These are phyloP conservation scores for Toxotes jaculatrix DNA, from an alignment of 2,113 vertebrate species.

Conservation along the genomic window DNA sequence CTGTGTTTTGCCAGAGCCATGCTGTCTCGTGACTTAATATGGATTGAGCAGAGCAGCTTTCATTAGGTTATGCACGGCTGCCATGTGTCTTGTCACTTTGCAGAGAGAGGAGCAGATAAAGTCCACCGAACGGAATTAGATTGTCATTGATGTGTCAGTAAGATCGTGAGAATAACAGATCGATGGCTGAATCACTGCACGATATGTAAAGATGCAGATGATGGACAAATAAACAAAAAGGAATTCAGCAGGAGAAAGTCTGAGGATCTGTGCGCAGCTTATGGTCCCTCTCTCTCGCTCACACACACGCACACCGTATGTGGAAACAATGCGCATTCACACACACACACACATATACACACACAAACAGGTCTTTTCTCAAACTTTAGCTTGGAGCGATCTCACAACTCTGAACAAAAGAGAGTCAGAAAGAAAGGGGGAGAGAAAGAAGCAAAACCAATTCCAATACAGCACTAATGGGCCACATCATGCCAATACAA, in stretches of 20 bases:
- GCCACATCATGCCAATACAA: conserved; percentile 89
- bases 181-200: conserved; percentile 78
- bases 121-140: conserved; percentile 85
- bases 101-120: conserved; percentile 81
- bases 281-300: conserved; percentile 15
- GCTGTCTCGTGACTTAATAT: conserved; percentile 82
- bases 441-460: conserved; percentile 81
- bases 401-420: conserved; percentile 75
- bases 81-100: conserved; percentile 89
- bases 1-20: conserved; percentile 59
- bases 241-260: conserved; percentile 72
- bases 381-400: conserved; percentile 83
- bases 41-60: conserved; percentile 80
- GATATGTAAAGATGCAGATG: conserved; percentile 69
- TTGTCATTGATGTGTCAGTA: conserved; percentile 86
- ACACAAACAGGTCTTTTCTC: conserved; percentile 70
- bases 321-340: neutral
- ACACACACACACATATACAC: conserved; percentile 1
- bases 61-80: conserved; percentile 83
- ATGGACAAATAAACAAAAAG: conserved; percentile 60
- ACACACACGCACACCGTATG: too few relatives aligned
- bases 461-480: conserved; percentile 89
- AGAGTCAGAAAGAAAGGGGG: conserved; percentile 67
- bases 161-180: conserved; percentile 85
- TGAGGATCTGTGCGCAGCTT: conserved; percentile 33